Percentiles rank a stretch among this genome's conserved stretches.
Evolutionary conservation across 2,888 invertebrate genomes (phyloP).

Genomic region (Drosophila subsilvestris): DNA sequence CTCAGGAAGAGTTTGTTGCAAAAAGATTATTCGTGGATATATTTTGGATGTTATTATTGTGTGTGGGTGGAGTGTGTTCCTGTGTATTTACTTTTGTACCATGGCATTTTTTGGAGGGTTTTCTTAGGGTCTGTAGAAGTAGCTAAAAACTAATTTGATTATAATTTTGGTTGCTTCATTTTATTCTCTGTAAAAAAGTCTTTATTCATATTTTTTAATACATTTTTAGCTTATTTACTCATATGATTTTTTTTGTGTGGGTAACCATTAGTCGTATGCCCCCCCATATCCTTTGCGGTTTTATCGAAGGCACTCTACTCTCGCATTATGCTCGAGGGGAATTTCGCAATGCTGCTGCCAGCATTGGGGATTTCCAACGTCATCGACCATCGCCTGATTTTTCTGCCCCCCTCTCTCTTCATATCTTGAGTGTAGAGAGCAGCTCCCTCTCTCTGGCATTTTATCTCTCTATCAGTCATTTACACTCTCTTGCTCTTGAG

Average conservation of each 20-base stretch:
- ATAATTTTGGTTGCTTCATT: too few species aligned
- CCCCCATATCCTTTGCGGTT: conserved; percentile 4
- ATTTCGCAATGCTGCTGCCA: conserved; percentile 45
- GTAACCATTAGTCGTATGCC: neutral
- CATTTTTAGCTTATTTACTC: too few species aligned
- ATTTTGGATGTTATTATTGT: too few species aligned
- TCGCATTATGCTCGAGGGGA: conserved; percentile 14
- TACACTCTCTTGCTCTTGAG: conserved; percentile 4
- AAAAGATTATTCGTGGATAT: neutral
- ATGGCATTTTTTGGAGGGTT: too few species aligned
- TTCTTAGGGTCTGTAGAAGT: too few species aligned
- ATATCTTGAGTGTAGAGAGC: conserved; percentile 7
- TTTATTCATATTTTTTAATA: too few species aligned
- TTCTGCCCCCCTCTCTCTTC: conserved; percentile 9
- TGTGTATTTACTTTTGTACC: too few species aligned
- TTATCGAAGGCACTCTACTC: conserved; percentile 6
- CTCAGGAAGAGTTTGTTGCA: neutral
- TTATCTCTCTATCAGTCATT: conserved; percentile 6
- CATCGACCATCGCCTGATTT: conserved; percentile 39
- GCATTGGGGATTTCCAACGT: conserved; percentile 69
- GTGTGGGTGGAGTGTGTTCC: too few species aligned
- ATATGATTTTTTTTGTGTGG: neutral
- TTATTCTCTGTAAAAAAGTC: too few species aligned
- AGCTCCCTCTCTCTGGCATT: neutral
- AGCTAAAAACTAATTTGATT: too few species aligned